Percentiles rank a stretch among this genome's conserved stretches.
These are phyloP conservation scores for Nemapogon koenigi DNA, from an alignment of 2,888 invertebrate genomes.

Conservation along the genomic window DNA sequence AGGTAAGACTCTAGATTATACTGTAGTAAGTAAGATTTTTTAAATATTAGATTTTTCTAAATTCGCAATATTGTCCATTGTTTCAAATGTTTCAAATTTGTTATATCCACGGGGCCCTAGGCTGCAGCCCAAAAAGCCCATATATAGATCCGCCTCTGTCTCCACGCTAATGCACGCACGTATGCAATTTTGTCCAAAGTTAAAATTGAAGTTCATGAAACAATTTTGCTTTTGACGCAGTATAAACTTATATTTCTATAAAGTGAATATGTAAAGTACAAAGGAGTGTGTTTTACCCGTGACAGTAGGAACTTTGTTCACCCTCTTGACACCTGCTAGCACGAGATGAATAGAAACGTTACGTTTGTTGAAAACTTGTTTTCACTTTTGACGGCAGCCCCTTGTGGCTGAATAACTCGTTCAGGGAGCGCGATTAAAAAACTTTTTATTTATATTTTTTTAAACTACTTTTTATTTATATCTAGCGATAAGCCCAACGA, in stretches of 20 bases:
- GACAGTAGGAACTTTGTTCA: conserved; percentile 36
- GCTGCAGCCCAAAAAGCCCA: conserved; percentile 3
- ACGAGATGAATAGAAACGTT: conserved; percentile 34
- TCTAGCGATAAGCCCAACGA: too few species aligned
- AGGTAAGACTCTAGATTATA: too few species aligned
- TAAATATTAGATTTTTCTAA: too few species aligned
- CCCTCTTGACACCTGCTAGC: conserved; percentile 37
- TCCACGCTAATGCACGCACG: too few species aligned
- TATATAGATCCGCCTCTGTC: neutral
- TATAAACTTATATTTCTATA: neutral
- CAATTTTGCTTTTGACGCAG: too few species aligned
- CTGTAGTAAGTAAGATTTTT: too few species aligned
- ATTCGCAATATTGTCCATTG: too few species aligned
- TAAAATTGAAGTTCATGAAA: too few species aligned
- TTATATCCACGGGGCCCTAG: too few species aligned
- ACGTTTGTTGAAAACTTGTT: conserved; percentile 22
- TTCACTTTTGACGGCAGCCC: conserved; percentile 22
- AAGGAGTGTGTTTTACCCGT: conserved; percentile 18
- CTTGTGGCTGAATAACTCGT: conserved; percentile 25
- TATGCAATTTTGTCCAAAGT: too few species aligned
- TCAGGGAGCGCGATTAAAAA: conserved; percentile 40
- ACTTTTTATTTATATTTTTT: conserved; percentile 1
- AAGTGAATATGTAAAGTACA: neutral
- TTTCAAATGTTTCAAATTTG: too few species aligned
- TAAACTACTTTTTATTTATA: too few species aligned